phyloP scores from a whole-genome alignment of 2,797 vertebrate species.

The Limnodromus scolopaceus region DNA sequence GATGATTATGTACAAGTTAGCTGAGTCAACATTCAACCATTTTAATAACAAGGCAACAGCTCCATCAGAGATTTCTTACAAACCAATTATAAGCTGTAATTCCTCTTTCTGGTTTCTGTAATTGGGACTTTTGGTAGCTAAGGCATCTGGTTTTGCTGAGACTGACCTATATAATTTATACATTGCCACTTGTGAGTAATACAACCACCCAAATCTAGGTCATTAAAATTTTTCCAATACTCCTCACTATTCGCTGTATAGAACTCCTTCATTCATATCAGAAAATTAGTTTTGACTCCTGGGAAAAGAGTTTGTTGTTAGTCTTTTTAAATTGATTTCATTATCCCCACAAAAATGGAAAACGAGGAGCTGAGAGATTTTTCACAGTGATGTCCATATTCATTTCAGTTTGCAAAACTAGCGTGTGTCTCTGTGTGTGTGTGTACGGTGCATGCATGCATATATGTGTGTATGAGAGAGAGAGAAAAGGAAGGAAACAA shows the following conservation, averaged over 20 bases:
- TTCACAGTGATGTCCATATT: neutral
- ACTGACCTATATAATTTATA: conserved; percentile 5
- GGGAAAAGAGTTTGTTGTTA: conserved; percentile 10
- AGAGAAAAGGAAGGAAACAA: neutral
- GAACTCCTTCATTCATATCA: conserved; percentile 14
- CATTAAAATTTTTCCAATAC: conserved; percentile 4
- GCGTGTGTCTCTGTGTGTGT: neutral
- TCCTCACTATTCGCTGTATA: neutral
- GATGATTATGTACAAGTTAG: neutral
- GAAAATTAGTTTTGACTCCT: conserved; percentile 46
- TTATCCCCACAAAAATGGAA: conserved; percentile 27
- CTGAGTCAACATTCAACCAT: neutral
- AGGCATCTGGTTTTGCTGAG: neutral
- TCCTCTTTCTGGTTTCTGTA: neutral
- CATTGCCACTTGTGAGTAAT: neutral
- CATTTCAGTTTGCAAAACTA: neutral
- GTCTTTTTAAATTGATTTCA: conserved; percentile 20
- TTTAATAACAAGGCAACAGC: neutral
- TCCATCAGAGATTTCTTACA: neutral
- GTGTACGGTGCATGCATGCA: fast-evolving
- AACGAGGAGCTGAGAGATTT: neutral
- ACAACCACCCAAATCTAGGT: neutral
- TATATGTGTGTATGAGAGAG: neutral
- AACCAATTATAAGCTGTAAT: neutral
- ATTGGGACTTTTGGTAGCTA: neutral